These are phyloP conservation scores for Sus cebifrons DNA, from an alignment of 2,797 vertebrate genomes.

Conservation along the genomic window DNA sequence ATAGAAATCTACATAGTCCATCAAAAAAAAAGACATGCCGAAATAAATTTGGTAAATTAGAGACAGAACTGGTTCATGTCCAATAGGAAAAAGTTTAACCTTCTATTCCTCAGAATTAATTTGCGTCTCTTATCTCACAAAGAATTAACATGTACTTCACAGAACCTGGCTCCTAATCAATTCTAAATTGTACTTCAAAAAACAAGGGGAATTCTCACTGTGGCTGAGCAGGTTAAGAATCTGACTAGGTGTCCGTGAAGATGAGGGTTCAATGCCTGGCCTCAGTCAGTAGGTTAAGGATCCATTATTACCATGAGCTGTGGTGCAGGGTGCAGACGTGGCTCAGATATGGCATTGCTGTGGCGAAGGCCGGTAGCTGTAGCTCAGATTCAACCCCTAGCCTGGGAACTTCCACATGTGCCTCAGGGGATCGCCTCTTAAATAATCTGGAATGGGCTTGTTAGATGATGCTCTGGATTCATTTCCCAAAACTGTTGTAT, in stretches of 20 bases:
- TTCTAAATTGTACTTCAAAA: neutral
- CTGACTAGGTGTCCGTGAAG: no score
- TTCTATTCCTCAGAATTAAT: neutral
- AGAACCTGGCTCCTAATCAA: neutral
- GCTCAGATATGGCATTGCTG: no score
- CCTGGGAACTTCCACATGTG: no score
- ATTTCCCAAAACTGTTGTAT: neutral
- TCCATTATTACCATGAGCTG: no score
- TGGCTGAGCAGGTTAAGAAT: no score
- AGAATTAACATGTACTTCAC: neutral
- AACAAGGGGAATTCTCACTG: no score
- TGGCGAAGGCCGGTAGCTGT: no score
- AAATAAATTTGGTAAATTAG: neutral
- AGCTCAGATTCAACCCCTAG: no score
- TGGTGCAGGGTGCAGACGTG: no score
- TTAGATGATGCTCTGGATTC: conserved; percentile 1
- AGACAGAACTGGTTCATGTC: no score
- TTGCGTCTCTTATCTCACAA: neutral
- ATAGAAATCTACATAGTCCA: neutral
- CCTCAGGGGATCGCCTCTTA: neutral
- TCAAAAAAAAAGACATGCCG: neutral
- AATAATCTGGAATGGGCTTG: neutral
- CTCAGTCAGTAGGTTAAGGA: no score
- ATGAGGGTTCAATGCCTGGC: no score
- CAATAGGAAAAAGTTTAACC: neutral